A percentile compares a stretch with the other conserved stretches of the same genome.
These are phyloP conservation scores for Drosophila insularis DNA, from an alignment of 1,140 invertebrate species.

Conservation along the genomic window DNA sequence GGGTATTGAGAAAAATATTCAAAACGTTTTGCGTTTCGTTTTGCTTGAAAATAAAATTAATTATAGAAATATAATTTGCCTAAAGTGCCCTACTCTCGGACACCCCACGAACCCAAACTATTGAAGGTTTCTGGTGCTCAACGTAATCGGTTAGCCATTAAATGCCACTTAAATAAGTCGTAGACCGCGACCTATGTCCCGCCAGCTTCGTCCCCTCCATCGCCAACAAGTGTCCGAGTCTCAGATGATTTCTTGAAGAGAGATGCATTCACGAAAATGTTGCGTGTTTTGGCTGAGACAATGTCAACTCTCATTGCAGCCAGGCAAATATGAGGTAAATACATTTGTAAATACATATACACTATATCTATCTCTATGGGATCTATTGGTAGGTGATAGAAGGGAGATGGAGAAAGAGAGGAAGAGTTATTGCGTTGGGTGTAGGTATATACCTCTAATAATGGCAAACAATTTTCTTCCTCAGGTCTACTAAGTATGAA, in stretches of 20 bases:
- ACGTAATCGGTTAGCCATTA: conserved; percentile 46
- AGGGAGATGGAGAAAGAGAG: background rate
- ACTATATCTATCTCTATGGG: conserved; percentile 2
- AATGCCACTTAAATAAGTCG: conserved; percentile 63
- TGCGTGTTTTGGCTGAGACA: conserved; percentile 55
- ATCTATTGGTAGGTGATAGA: background rate
- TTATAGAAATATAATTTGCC: conserved; percentile 40
- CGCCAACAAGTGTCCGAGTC: background rate
- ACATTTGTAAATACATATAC: conserved; percentile 6
- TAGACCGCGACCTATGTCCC: background rate
- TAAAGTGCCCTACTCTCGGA: conserved; percentile 24
- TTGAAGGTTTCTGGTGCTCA: conserved; percentile 27
- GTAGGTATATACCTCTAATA: conserved; percentile 49
- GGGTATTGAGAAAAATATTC: background rate
- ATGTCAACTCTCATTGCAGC: conserved; percentile 43
- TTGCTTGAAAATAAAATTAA: conserved; percentile 33
- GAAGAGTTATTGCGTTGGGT: background rate
- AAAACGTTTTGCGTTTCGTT: conserved; percentile 37
- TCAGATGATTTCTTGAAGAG: background rate
- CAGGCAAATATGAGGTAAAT: conserved; percentile 46
- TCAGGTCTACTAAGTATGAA: conserved; percentile 43
- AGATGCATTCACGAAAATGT: conserved; percentile 60
- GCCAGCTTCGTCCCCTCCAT: background rate
- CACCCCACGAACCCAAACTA: background rate
- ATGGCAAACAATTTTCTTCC: conserved; percentile 55